phyloP scores from a whole-genome alignment of 2,888 invertebrate species.

The Pedicia rivosa region DNA sequence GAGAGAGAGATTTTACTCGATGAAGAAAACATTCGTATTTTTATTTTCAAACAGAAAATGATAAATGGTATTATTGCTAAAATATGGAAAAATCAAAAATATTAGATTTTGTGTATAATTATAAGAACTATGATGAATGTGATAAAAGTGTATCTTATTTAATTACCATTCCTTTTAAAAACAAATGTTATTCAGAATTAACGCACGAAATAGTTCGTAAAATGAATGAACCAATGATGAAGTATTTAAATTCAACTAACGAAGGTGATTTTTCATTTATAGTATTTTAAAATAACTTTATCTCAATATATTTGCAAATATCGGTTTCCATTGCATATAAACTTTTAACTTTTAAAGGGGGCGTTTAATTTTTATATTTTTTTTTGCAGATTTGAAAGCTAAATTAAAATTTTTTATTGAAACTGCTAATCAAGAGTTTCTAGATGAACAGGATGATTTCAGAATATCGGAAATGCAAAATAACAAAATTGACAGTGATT shows the following conservation, averaged over 20 bases:
- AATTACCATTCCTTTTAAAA: conserved; percentile 21
- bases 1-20: too few species aligned
- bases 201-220: conserved; percentile 17
- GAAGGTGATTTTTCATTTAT: conserved; percentile 15
- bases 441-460: conserved; percentile 46
- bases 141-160: conserved; percentile 15
- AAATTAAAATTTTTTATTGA: conserved; percentile 44
- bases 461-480: conserved; percentile 42
- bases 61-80: too few species aligned
- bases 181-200: conserved; percentile 21
- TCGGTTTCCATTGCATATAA: too few species aligned
- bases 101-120: conserved; percentile 20
- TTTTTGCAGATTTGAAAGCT: conserved; percentile 14
- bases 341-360: background rate
- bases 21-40: too few species aligned
- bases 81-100: background rate
- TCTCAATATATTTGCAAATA: too few species aligned
- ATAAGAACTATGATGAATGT: conserved; percentile 21
- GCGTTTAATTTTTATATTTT: background rate
- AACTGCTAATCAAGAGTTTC: conserved; percentile 46
- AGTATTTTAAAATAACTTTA: background rate
- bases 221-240: conserved; percentile 26
- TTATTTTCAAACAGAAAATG: too few species aligned
- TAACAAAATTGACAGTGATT: conserved; percentile 52
- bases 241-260: conserved; percentile 20